Base-by-base conservation (phyloP, 2,797 vertebrate genomes). In the Lepus townsendii region DNA sequence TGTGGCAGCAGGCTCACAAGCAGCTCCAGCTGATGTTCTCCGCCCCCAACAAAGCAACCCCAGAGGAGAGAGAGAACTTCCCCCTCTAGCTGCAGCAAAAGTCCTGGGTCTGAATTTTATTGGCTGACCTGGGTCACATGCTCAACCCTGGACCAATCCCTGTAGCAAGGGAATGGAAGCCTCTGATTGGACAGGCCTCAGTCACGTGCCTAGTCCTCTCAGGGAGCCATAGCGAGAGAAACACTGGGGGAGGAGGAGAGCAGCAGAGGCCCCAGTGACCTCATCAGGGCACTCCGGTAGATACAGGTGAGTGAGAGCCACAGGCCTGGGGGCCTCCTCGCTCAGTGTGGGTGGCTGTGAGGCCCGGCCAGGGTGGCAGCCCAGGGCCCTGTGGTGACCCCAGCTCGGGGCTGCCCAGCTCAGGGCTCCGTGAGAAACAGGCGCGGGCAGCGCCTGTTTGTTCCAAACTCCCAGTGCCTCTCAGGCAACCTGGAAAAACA, bases 401-500 rank as follows among this genome's bases (percentile, higher is more conserved):
- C 54, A 82, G 75, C 71, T 62, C 30, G 76, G 83, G 9, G 14
- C 79, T 87, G 52, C 60, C 54, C n/a, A 10, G 54, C 26, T 76
- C 84, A 30, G 63, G 42, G 60, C 60, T 79, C 54, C 3, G 22
- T 85, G 85, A 96, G 90, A 92, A 92, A 57, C 0, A 2, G 72
- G 50, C 84, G 89, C 0, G 6, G 72, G 50, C 90, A 91, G 32
- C 92, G 90, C 73, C 75, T 97, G 83, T 96, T 97, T 97, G 90
- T 96, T 93, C 88, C 92, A 85, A 83, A 93, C 38, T n/a, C 83
- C 35, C 78, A 76, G 76, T 57, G 90, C 94, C 87, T 96, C 95
- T 93, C 78, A 88, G 93, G 96, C 95, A 96, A 94, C 93, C 72
- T 94, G 89, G 90, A 97, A 94, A 97, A 96, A 97, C 79, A 95